phyloP scores from a whole-genome alignment of 2,113 vertebrate species.

The Tenrec ecaudatus region DNA sequence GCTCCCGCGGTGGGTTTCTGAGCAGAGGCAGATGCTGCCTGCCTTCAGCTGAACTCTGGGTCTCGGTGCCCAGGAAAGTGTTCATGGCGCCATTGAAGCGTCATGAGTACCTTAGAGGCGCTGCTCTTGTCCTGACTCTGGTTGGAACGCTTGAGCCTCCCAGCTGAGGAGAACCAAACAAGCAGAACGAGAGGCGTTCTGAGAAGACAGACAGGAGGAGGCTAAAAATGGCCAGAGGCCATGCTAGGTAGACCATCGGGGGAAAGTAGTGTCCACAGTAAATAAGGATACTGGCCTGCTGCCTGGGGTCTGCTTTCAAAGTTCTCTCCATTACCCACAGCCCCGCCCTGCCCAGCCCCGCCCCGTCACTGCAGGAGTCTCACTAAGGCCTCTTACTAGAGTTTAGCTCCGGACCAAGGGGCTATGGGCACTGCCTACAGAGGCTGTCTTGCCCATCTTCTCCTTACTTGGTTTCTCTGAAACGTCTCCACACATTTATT shows the following conservation, averaged over 20 bases:
- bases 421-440: accelerated
- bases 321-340: background rate
- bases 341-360: background rate
- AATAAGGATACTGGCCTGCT: accelerated
- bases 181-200: background rate
- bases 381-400: background rate
- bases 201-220: background rate
- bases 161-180: background rate
- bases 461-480: background rate
- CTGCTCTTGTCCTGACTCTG: background rate
- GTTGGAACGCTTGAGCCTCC: background rate
- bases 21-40: background rate
- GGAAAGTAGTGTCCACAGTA: background rate
- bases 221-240: accelerated
- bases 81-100: background rate
- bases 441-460: background rate
- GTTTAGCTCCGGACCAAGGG: background rate
- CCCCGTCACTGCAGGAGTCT: background rate
- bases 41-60: background rate
- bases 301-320: background rate
- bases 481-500: background rate
- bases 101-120: background rate
- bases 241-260: background rate
- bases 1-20: background rate
- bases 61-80: background rate